A percentile compares a stretch with the other conserved stretches of the same genome.
Conservation (phyloP, 2,113 vertebrate genomes). For the Megaptera novaeangliae region DNA sequence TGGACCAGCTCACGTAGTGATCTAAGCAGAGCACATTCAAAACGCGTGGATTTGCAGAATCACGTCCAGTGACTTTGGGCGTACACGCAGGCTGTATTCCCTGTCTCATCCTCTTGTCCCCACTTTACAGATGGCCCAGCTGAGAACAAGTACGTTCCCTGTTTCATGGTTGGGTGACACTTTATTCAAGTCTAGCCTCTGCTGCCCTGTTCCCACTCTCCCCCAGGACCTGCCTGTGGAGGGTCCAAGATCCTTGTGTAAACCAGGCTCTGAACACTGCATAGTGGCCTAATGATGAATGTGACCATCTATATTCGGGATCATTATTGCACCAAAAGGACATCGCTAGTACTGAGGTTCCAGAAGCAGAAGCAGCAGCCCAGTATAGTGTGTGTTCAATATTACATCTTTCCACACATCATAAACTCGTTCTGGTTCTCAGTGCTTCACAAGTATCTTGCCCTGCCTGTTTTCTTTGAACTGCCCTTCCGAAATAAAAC, state of each 20-base stretch:
- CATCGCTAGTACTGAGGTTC: not conserved
- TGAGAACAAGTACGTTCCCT: not conserved
- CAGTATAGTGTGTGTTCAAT: fast-evolving
- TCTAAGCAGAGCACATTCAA: not conserved
- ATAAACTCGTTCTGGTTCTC: not conserved
- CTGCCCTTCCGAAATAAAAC: not conserved
- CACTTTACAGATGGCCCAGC: not conserved
- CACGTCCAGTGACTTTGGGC: fast-evolving
- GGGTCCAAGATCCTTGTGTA: not conserved
- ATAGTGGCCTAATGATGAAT: not conserved
- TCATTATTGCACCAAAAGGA: not conserved
- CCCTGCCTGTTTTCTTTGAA: not conserved
- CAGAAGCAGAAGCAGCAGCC: not conserved
- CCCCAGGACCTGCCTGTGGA: not conserved
- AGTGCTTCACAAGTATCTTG: not conserved
- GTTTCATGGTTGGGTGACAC: fast-evolving
- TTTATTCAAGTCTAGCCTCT: fast-evolving
- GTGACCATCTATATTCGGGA: fast-evolving
- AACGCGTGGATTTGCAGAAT: not conserved
- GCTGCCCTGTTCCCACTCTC: fast-evolving
- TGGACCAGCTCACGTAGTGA: fast-evolving
- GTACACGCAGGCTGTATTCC: not conserved
- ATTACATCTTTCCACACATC: not conserved
- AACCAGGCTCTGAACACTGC: not conserved
- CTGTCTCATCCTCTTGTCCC: not conserved